Conservation (phyloP, 37 sponge, comb jelly and placozoan genomes). For the Aplysina aerophoba region DNA sequence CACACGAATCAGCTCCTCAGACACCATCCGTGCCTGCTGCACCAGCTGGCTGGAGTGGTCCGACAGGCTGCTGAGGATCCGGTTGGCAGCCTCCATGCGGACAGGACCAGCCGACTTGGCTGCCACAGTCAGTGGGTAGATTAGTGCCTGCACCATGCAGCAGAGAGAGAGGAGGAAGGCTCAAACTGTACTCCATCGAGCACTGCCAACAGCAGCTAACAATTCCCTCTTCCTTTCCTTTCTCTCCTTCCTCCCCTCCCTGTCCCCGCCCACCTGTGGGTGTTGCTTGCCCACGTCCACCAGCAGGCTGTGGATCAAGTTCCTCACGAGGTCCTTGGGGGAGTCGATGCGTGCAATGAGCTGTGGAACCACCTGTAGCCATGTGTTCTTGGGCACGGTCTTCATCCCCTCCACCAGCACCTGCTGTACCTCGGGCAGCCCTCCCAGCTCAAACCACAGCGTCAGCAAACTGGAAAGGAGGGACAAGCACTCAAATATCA, state of each 20-base stretch:
- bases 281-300: constrained; percentile 93
- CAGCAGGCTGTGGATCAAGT: constrained; percentile 91
- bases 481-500: no score
- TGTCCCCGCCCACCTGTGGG: constrained; percentile 79
- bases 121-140: constrained; percentile 97
- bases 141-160: constrained; percentile 73
- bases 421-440: constrained; percentile 73
- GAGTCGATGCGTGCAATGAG: constrained; percentile 97
- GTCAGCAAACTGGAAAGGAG: constrained; percentile 78
- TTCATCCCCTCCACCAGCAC: constrained; percentile 81
- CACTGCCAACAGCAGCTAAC: no score
- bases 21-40: constrained; percentile 93
- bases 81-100: constrained; percentile 81
- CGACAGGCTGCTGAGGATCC: constrained; percentile 80
- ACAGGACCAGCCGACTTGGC: constrained; percentile 66
- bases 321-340: constrained; percentile 78
- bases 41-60: constrained; percentile 90
- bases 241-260: no score
- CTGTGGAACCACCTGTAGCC: constrained; percentile 98
- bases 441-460: constrained; percentile 95
- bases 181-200: no score
- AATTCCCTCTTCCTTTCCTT: no score
- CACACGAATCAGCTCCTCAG: constrained; percentile 96
- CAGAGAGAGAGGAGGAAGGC: not conserved
- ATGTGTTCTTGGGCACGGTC: constrained; percentile 93